Base-by-base conservation (phyloP, 2,888 invertebrate species). In the Sialis lutaria region DNA sequence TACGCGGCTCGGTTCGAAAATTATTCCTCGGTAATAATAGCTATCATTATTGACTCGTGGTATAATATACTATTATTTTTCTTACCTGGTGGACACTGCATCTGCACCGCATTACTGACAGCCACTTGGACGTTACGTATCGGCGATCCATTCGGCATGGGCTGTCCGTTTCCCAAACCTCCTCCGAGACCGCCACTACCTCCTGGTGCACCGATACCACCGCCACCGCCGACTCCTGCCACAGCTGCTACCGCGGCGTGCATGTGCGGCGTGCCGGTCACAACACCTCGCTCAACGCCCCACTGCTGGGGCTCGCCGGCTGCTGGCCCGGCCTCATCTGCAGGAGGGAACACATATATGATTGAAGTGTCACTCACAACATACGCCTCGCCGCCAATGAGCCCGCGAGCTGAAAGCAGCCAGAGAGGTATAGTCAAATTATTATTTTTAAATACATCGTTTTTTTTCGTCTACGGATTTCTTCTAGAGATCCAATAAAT, bases 61-160 rank as follows among this genome's bases (percentile, higher is more conserved):
- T n/a, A n/a, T n/a, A n/a, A n/a, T n/a, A n/a, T n/a, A n/a, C n/a
- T n/a, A n/a, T n/a, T n/a, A n/a, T 22, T 22, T 22, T 22, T 22
- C 22, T 58, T 65, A 76, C 83, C 84, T 65, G 82, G 79, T 47
- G 84, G 83, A 62, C 90, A 91, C 57, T 88, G 84, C 40, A 90
- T 68, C 53, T 87, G 87, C 37, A 89, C 86, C 44, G 85, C 86
- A 6, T 89, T 89, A 6, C 90, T 90, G 22, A 90, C 70, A 47
- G 85, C 82, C 40, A 89, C 88, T 57, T 90, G 88, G 50, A 84
- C 74, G 56, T 81, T 81, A 55, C 82, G 76, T 37, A 77, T 72
- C 22, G 73, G 72, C 37, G 37, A 22, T 22, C 22, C 22, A 22
- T 22, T 22, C 22, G 22, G 22, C 22, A 22, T 22, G 22, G 22